Conservation (phyloP, 2,113 vertebrate species). For the chimpanzee (Pan troglodytes) region NHGRI_mPanTro3-v2.1_pri NC_072410.2:120077501-120078000, state of each 20-base stretch:
- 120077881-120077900: fast-evolving
- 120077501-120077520: background rate
- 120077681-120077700: too few species aligned
- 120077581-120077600: background rate
- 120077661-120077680: background rate
- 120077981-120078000: background rate
- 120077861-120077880: fast-evolving
- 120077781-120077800: too few species aligned
- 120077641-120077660: background rate
- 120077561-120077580: fast-evolving
- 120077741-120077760: background rate
- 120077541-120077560: background rate
- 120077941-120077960: background rate
- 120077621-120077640: background rate
- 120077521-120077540: fast-evolving
- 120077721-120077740: fast-evolving
- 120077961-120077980: fast-evolving
- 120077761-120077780: fast-evolving
- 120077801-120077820: background rate
- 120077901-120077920: fast-evolving
- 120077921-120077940: too few species aligned
- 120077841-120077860: fast-evolving
- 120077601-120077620: background rate
- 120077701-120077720: background rate
- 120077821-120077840: fast-evolving